Conservation (phyloP, 2,797 vertebrate species). For the Amblyopsis hoosieri region DNA sequence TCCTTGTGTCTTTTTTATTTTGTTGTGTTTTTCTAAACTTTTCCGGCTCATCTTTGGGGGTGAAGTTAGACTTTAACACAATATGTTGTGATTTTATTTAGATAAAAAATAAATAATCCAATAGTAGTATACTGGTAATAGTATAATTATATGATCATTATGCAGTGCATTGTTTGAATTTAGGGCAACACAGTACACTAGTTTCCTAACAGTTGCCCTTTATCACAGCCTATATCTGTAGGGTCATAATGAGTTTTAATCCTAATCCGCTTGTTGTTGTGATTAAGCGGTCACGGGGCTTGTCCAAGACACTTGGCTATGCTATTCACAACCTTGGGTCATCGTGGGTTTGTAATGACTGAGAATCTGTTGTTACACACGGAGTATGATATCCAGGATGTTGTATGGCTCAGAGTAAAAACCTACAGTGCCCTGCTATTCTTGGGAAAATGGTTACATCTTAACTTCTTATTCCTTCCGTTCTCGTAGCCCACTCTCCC, state of each 20-base stretch:
- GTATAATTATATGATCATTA: conserved; percentile 3
- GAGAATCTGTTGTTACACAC: conserved; percentile 24
- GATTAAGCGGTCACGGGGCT: conserved; percentile 71
- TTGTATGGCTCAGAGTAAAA: no score
- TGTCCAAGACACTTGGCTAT: conserved; percentile 48
- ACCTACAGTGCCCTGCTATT: no score
- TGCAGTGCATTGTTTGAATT: conserved; percentile 2
- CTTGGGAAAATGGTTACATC: no score
- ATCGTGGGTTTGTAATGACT: conserved; percentile 2
- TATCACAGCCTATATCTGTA: conserved; percentile 57
- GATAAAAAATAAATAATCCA: no score
- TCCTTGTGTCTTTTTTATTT: no score
- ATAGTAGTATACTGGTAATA: neutral
- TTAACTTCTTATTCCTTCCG: no score
- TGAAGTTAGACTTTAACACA: no score
- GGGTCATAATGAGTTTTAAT: conserved; percentile 71
- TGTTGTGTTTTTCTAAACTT: no score
- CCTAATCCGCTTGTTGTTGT: conserved; percentile 82
- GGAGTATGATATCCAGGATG: conserved; percentile 1
- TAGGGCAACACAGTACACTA: conserved; percentile 7
- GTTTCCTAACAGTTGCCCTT: conserved; percentile 58
- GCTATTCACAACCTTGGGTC: conserved; percentile 20
- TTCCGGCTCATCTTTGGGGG: no score
- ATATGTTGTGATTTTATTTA: no score
- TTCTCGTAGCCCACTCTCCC: no score